Percentiles rank a stretch among this genome's conserved stretches.
Conservation (phyloP, 1,140 invertebrate species). For the Drosophila bifasciata region DNA sequence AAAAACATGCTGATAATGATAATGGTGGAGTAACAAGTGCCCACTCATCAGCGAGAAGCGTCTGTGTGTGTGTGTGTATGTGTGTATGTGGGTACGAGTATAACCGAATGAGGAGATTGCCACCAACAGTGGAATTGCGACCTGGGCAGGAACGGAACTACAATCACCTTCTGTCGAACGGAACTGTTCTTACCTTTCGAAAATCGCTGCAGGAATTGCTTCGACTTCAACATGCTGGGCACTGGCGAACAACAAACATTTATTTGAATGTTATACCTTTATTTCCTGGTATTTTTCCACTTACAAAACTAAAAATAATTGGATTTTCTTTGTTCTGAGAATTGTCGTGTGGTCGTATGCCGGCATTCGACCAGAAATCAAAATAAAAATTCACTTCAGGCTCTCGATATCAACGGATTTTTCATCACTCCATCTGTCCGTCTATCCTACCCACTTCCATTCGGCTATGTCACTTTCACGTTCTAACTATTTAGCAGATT, state of each 20-base stretch:
- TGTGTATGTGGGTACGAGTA: too few relatives aligned
- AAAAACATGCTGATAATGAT: constrained; percentile 3
- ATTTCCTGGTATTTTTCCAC: constrained; percentile 22
- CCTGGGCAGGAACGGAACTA: neutral
- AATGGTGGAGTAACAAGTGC: neutral
- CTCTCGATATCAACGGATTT: constrained; percentile 13
- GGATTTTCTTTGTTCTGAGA: constrained; percentile 4
- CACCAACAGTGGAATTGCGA: constrained; percentile 21
- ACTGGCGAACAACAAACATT: constrained; percentile 41
- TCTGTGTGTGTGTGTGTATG: too few relatives aligned
- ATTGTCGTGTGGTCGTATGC: neutral
- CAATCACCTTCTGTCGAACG: too few relatives aligned
- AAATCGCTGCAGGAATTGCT: constrained; percentile 65
- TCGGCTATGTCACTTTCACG: constrained; percentile 50
- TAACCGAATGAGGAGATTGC: too few relatives aligned
- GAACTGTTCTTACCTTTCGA: constrained; percentile 63
- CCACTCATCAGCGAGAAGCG: too few relatives aligned
- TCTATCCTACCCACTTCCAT: constrained; percentile 31
- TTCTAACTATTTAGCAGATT: constrained; percentile 49
- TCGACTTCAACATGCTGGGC: constrained; percentile 73
- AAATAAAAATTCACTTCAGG: constrained; percentile 6
- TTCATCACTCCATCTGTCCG: constrained; percentile 4
- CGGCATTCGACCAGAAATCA: neutral
- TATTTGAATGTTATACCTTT: constrained; percentile 14
- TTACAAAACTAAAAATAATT: constrained; percentile 33